Base-by-base conservation (phyloP, 2,888 invertebrate species). In the Cryptophagus acutangulus region DNA sequence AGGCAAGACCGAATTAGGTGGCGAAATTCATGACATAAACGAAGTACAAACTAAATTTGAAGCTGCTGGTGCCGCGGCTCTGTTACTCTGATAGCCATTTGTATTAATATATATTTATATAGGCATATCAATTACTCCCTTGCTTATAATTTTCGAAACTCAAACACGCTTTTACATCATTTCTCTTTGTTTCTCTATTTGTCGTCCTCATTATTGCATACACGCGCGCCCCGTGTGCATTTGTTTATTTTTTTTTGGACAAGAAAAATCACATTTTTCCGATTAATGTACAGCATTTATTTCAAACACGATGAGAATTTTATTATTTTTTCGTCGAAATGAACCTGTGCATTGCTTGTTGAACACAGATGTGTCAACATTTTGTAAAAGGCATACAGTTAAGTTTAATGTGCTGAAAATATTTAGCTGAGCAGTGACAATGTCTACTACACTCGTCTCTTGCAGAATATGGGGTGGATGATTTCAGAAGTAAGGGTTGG, bases 81-180 rank as follows among this genome's bases (percentile, higher is more conserved):
- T 20, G 9, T 9, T 20, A 40, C 36, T 44, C 51, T 57, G 59
- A 57, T 57, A 60, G 58, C 61, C 59, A 63, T 66, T 64, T 64
- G 62, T 66, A 66, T 64, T 64, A 66, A 66, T 65, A 64, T 63
- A 62, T 62, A 66, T 64, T 64, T 62, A 64, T 62, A 63, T 59
- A 59, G 59, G 60, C 61, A 57, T 63, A 64, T 66, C 64, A 63
- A 66, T 64, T 61, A 61, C 58, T 66, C 65, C 65, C 65, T 48
- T 46, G 63, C 54, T 40, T 33, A 37, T 36, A 33, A 44, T 44
- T 44, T 44, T 40, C 37, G 37, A 43, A 40, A 15, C 31, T 28
- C 4, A 28, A 28, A 28, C 12, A 12, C 28, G 10, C 8, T 28
- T 28, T 28, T 31, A 31, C 31, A 31, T 31, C 15, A 8, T 3